These are phyloP conservation scores for Cyanoderma ruficeps DNA, from an alignment of 2,113 vertebrate species.

Conservation along the genomic window DNA sequence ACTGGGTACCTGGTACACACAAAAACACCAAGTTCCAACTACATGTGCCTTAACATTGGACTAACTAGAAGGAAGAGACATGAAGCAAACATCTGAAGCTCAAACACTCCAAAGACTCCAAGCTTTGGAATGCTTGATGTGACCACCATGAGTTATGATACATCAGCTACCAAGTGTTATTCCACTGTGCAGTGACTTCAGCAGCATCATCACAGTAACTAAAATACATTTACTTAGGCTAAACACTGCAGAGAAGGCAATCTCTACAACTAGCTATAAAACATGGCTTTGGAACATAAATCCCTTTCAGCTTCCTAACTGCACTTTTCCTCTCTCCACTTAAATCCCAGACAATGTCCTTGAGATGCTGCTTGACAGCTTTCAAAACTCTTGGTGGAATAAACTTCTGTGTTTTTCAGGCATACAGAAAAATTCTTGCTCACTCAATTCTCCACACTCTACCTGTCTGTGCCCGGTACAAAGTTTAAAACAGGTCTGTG, in stretches of 20 bases:
- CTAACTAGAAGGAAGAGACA: neutral
- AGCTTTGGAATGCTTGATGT: neutral
- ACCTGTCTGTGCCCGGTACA: neutral
- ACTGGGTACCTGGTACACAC: neutral
- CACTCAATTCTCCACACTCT: neutral
- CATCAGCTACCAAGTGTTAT: neutral
- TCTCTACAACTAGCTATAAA: neutral
- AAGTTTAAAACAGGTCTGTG: neutral
- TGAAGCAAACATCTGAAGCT: neutral
- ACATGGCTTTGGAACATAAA: neutral
- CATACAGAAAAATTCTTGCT: neutral
- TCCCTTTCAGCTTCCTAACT: neutral
- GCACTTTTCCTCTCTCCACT: neutral
- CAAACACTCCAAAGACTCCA: neutral
- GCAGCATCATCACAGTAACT: neutral
- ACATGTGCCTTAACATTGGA: neutral
- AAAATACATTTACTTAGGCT: neutral
- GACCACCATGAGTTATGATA: neutral
- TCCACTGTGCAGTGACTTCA: neutral
- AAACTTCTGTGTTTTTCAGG: neutral
- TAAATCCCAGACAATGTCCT: neutral
- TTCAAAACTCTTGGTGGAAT: neutral
- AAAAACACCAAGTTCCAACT: neutral
- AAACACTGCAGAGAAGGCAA: neutral
- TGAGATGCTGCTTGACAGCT: neutral